Evolutionary conservation across 2,113 vertebrate species (phyloP).

Genomic region (Fulica atra): DNA sequence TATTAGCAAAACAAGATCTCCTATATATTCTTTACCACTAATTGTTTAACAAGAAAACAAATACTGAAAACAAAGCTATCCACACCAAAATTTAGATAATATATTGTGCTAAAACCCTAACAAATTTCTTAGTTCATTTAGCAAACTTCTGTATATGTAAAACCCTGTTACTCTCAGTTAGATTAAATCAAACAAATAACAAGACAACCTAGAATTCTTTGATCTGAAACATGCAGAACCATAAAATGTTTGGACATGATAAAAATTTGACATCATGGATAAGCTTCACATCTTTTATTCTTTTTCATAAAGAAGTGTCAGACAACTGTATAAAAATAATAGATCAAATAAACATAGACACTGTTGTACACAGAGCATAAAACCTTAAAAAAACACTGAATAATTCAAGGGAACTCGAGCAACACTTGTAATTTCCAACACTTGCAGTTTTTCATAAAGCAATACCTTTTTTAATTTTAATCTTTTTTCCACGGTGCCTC

Average conservation of each 20-base stretch:
- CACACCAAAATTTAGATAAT: neutral
- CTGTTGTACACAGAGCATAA: conserved; percentile 55
- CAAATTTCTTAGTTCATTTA: neutral
- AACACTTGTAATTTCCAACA: conserved; percentile 52
- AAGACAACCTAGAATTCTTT: conserved; percentile 25
- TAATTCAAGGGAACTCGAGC: conserved; percentile 53
- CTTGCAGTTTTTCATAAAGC: conserved; percentile 48
- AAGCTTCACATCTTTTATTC: conserved; percentile 74
- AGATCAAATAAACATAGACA: conserved; percentile 72
- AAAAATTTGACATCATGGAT: conserved; percentile 54
- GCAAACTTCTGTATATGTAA: neutral
- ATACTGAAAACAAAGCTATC: neutral
- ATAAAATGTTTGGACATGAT: conserved; percentile 58
- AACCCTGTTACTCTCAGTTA: neutral
- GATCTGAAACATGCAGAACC: conserved; percentile 45
- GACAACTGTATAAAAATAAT: conserved; percentile 68
- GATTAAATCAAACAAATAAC: conserved; percentile 37
- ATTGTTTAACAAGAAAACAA: neutral
- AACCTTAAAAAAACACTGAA: conserved; percentile 66
- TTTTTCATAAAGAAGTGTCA: conserved; percentile 73
- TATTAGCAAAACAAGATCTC: neutral
- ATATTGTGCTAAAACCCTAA: neutral
- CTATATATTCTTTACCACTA: neutral
- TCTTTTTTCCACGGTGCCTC: neutral
- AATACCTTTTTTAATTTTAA: conserved; percentile 24